Conservation (phyloP, 2,113 vertebrate species). For the Orcinus orca region DNA sequence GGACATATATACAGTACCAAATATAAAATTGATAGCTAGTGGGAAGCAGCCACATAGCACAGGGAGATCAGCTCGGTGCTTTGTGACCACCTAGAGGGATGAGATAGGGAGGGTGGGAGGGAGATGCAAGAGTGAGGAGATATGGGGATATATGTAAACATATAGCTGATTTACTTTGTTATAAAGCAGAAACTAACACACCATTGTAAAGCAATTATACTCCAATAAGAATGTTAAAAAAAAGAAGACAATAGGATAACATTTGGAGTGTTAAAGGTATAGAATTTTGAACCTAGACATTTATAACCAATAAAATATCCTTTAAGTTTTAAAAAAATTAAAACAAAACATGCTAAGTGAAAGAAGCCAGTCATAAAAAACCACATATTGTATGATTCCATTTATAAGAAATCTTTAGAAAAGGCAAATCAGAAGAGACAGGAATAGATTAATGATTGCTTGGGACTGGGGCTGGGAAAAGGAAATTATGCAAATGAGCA, state of each 20-base stretch:
- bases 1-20: too few species aligned
- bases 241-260: not conserved
- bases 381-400: not conserved
- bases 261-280: not conserved
- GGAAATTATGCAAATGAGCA: not conserved
- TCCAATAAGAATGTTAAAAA: too few species aligned
- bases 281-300: not conserved
- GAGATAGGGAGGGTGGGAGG: too few species aligned
- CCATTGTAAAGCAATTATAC: too few species aligned
- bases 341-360: not conserved
- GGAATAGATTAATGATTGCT: not conserved
- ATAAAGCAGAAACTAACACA: too few species aligned
- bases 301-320: not conserved
- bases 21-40: too few species aligned
- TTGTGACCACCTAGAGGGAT: too few species aligned
- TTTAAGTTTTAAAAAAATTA: not conserved
- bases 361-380: not conserved
- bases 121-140: too few species aligned
- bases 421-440: not conserved
- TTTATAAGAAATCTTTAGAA: not conserved
- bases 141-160: too few species aligned
- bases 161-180: too few species aligned
- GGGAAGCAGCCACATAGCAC: too few species aligned
- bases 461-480: not conserved
- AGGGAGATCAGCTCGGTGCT: too few species aligned